Evolutionary conservation across 2,888 invertebrate genomes (phyloP).

Genomic region (Sturmia bella): DNA sequence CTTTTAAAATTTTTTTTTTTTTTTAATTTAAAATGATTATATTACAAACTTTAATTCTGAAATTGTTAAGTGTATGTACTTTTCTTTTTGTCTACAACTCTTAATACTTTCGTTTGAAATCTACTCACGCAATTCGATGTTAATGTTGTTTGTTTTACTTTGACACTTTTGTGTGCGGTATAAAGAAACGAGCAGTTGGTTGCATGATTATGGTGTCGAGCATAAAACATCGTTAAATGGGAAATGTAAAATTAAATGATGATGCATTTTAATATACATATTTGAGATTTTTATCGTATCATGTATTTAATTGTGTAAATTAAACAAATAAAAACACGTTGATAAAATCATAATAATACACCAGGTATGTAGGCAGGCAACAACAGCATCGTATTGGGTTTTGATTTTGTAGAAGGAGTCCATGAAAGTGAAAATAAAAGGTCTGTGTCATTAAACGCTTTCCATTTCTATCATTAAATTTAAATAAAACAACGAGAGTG

Average conservation of each 20-base stretch:
- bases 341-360: conserved; percentile 19
- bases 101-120: conserved; percentile 54
- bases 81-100: background rate
- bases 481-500: no score
- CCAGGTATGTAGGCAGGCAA: conserved; percentile 3
- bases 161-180: conserved; percentile 40
- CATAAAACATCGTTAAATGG: conserved; percentile 33
- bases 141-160: conserved; percentile 28
- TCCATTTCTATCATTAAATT: no score
- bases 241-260: conserved; percentile 43
- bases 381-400: no score
- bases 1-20: background rate
- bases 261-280: conserved; percentile 31
- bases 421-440: no score
- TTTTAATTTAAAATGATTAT: conserved; percentile 8
- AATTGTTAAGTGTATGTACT: background rate
- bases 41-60: conserved; percentile 10
- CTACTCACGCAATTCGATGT: conserved; percentile 54
- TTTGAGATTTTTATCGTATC: conserved; percentile 44
- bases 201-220: conserved; percentile 35
- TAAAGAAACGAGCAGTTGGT: conserved; percentile 1
- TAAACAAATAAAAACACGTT: conserved; percentile 22
- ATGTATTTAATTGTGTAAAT: conserved; percentile 36
- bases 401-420: no score
- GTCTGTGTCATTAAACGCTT: no score